These are phyloP conservation scores for Macrophya alboannulata DNA, from an alignment of 2,888 invertebrate genomes.

Conservation along the genomic window DNA sequence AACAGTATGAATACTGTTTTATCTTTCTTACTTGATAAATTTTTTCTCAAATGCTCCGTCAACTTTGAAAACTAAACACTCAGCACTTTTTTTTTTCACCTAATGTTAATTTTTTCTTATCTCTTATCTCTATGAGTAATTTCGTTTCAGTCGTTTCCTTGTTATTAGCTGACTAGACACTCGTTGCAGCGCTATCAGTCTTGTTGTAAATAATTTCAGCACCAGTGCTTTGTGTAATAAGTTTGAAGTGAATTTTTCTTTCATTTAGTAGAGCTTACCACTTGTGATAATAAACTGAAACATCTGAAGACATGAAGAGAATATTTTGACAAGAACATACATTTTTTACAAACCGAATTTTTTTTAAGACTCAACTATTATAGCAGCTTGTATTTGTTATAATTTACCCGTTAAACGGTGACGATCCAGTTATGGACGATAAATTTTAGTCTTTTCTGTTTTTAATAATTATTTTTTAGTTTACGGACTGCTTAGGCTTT, in stretches of 20 bases:
- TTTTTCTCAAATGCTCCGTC: background rate
- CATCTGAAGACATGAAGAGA: background rate
- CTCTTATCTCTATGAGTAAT: slow-evolving; percentile 4
- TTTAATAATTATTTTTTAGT: slow-evolving; percentile 66
- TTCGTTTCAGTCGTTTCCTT: slow-evolving; percentile 1
- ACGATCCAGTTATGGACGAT: background rate
- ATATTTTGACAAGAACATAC: background rate
- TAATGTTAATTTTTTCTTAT: slow-evolving; percentile 12
- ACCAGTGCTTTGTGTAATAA: background rate
- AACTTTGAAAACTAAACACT: background rate
- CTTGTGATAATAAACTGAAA: background rate
- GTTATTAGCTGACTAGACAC: slow-evolving; percentile 21
- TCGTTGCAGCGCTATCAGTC: background rate
- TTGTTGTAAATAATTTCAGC: slow-evolving; percentile 16
- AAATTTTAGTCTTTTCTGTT: slow-evolving; percentile 57
- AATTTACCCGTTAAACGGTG: background rate
- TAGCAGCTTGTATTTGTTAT: background rate
- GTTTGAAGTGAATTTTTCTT: background rate
- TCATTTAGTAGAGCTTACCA: background rate
- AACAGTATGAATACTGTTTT: background rate
- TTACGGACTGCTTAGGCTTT: slow-evolving; percentile 67
- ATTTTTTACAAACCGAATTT: background rate
- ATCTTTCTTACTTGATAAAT: background rate
- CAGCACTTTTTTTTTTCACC: background rate
- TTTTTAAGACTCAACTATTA: background rate